Base-by-base conservation (phyloP, 2,113 vertebrate genomes). In the Sclerurus mexicanus region DNA sequence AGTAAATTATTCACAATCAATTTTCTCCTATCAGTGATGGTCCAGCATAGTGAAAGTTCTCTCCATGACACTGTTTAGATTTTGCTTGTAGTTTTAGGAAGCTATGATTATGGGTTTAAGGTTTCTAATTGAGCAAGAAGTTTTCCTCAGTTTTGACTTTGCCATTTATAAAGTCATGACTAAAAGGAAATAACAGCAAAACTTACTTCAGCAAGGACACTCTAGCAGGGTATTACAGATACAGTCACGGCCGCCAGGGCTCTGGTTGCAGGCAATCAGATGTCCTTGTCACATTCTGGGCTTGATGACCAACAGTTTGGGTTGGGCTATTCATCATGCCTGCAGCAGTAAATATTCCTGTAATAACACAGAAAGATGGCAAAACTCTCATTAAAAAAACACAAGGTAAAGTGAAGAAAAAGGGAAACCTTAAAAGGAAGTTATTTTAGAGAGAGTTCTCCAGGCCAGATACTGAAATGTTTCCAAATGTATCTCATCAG, bases 201-300 rank as follows among this genome's bases (percentile, higher is more conserved):
- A 85, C 27, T 76, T 66, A 94, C 74, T 89, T 78, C 67, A 79
- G 15, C 71, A 93, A 91, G 85, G 94, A 64, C 52, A 28, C 28
- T 71, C 7, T 23, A n/a, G 42, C 33, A 75, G 49, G 62, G 13
- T 93, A 37, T 91, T 85, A 44, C 14, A 86, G 76, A 39, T 33
- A 19, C 27, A n/a, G 60, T 56, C 59, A 77, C 0, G 0, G 59
- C 76, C 91, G 55, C 80, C 81, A 64, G 69, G 27, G 27, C n/a
- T 93, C 40, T 81, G 67, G 22, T 49, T 91, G 50, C 88, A 50
- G 76, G 64, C 76, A 76, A 7, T 93, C 80, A 77, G 64, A 55
- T 89, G 73, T 78, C 93, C 91, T 95, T 95, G 93, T 93, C 80
- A 78, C 35, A 14, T 85, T 81, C 39, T 56, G 15, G 71, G 23